Base-by-base conservation (phyloP, 2,113 vertebrate genomes). In the Corythornis cristatus region DNA sequence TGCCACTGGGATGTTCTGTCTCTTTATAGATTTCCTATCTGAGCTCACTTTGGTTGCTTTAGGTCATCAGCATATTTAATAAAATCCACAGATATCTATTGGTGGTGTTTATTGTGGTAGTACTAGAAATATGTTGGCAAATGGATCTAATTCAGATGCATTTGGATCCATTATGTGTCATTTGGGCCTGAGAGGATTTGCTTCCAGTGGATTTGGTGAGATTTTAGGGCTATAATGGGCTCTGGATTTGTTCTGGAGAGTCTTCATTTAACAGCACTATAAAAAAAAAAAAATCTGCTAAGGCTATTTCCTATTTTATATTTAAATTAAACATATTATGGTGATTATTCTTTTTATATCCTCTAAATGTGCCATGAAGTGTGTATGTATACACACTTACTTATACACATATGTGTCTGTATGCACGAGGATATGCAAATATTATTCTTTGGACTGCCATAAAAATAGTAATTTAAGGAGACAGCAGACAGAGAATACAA, bases 401-500 rank as follows among this genome's bases (percentile, higher is more conserved):
- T 35, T 15, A 42, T 26, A 35, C 6, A 37, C 29, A 54, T 15
- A 33, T 60, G 7, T 54, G 4, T 60, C 5, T 60, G 29, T 64
- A 35, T 65, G n/a, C 40, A 31, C 86, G 57, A 77, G 35, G 45
- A 89, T 79, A 72, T 33, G 89, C 66, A 93, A 88, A 88, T 86
- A 67, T 65, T 90, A 67, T 82, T 87, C 53, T 90, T 68, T 33
- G 6, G 35, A 42, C 82, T 93, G 81, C 87, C 89, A 91, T 87
- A 31, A 45, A 82, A 57, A 53, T 8, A 40, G 12, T 33, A 80
- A 83, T 80, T 86, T 78, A 81, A 91, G 35, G 50, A 84, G 74
- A 23, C 4, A 3, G 35, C 31, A 20, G 68, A 67, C 20, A 72
- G 87, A 62, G 53, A 85, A 56, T 18, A 67, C 84, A 84, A 61